Conservation (phyloP, 2,888 invertebrate species). For the Apamea crenata region DNA sequence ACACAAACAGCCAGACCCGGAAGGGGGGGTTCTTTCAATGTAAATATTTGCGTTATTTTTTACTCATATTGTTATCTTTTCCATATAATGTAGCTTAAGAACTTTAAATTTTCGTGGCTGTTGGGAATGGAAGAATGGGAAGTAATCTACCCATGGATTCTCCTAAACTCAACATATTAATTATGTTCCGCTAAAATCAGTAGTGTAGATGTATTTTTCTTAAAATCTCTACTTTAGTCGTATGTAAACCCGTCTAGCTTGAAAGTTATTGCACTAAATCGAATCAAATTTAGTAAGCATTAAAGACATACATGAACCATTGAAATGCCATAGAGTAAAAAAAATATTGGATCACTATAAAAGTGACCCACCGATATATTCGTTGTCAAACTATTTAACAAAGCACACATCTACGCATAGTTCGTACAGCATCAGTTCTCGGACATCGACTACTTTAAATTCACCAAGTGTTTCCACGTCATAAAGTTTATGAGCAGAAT, state of each 20-base stretch:
- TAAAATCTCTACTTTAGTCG: too few species aligned
- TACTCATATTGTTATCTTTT: too few species aligned
- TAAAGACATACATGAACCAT: neutral
- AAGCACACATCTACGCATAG: constrained; percentile 18
- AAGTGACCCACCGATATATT: neutral
- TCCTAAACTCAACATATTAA: neutral
- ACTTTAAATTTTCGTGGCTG: too few species aligned
- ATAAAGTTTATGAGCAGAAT: constrained; percentile 64
- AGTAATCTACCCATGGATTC: neutral
- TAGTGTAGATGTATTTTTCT: too few species aligned
- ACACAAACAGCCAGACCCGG: too few species aligned
- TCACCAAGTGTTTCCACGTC: constrained; percentile 63
- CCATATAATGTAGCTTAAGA: too few species aligned
- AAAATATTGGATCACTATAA: too few species aligned
- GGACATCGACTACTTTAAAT: constrained; percentile 54
- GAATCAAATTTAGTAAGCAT: neutral
- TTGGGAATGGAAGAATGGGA: too few species aligned
- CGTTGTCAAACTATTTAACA: constrained; percentile 25
- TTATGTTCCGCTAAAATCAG: neutral
- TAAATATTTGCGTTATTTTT: too few species aligned
- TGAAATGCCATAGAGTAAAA: neutral
- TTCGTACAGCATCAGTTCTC: constrained; percentile 3
- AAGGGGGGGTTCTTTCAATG: too few species aligned
- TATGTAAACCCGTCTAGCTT: neutral
- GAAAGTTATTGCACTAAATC: too few species aligned